A percentile compares a stretch with the other conserved stretches of the same genome.
These are phyloP conservation scores for Neoitamus cyanurus DNA, from an alignment of 2,888 invertebrate species.

Conservation along the genomic window DNA sequence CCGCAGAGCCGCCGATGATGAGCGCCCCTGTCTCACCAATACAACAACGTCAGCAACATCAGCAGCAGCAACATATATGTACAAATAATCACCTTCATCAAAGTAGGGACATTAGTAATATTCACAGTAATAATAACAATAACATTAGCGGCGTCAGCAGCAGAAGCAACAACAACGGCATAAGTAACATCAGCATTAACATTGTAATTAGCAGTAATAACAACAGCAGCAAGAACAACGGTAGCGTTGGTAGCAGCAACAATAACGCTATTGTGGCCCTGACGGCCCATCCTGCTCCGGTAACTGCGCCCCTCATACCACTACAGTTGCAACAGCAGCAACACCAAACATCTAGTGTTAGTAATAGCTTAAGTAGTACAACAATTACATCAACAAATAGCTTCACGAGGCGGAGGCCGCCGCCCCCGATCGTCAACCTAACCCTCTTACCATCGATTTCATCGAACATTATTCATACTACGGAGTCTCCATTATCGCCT, in stretches of 20 bases:
- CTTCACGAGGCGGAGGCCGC: slow-evolving; percentile 64
- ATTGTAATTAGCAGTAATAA: slow-evolving; percentile 45
- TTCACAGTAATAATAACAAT: slow-evolving; percentile 38
- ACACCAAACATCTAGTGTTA: slow-evolving; percentile 50
- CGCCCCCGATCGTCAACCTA: slow-evolving; percentile 54
- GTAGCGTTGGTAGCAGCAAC: slow-evolving; percentile 54
- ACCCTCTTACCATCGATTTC: slow-evolving; percentile 59
- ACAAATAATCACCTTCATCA: slow-evolving; percentile 57
- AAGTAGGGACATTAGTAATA: slow-evolving; percentile 51
- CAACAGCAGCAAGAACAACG: slow-evolving; percentile 51
- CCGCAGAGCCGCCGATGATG: slow-evolving; percentile 71
- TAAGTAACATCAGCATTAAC: slow-evolving; percentile 52
- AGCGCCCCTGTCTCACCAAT: slow-evolving; percentile 61
- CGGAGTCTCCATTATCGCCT: slow-evolving; percentile 64
- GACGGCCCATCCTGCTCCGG: slow-evolving; percentile 51
- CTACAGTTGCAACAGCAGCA: slow-evolving; percentile 53
- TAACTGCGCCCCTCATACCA: slow-evolving; percentile 60
- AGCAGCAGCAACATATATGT: slow-evolving; percentile 57
- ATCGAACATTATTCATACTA: slow-evolving; percentile 55
- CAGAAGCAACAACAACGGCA: slow-evolving; percentile 57
- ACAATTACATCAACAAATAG: slow-evolving; percentile 62
- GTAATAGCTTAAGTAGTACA: slow-evolving; percentile 53
- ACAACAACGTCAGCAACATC: slow-evolving; percentile 53
- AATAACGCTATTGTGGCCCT: slow-evolving; percentile 45
- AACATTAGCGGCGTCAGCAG: slow-evolving; percentile 52